A percentile compares a stretch with the other conserved stretches of the same genome.
These are phyloP conservation scores for Tricholauxania praeusta DNA, from an alignment of 2,888 invertebrate genomes.

Conservation along the genomic window DNA sequence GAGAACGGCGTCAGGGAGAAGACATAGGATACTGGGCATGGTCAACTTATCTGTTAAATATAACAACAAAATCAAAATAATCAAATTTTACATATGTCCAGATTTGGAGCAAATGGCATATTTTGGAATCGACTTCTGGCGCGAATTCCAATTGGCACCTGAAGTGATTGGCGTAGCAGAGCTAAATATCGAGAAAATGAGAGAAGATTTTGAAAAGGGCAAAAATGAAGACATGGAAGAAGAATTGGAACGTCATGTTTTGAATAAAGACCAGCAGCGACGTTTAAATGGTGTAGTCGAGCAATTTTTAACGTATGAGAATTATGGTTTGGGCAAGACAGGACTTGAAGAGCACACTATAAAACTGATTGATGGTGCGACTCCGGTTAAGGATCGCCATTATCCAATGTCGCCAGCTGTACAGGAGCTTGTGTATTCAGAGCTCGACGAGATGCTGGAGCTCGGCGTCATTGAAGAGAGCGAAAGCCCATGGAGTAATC, in stretches of 20 bases:
- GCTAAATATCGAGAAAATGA: not conserved
- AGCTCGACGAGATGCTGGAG: constrained; percentile 4
- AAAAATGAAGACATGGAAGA: not conserved
- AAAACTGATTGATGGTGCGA: constrained; percentile 11
- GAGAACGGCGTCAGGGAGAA: not conserved
- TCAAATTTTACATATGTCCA: not conserved
- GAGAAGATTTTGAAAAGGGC: not conserved
- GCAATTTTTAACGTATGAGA: constrained; percentile 9
- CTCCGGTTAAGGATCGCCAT: constrained; percentile 13
- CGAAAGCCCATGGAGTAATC: constrained; percentile 49
- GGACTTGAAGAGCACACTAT: constrained; percentile 9
- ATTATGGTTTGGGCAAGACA: not conserved
- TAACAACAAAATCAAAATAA: not conserved
- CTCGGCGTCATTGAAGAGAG: too few relatives aligned
- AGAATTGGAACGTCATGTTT: not conserved
- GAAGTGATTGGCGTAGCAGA: not conserved
- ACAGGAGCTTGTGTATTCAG: constrained; percentile 11
- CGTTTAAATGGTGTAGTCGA: not conserved
- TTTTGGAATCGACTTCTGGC: not conserved
- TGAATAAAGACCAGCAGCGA: not conserved
- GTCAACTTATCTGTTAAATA: not conserved
- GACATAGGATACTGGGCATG: not conserved
- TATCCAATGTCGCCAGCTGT: too few relatives aligned
- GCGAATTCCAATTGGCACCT: not conserved
- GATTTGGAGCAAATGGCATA: not conserved